Percentiles rank a stretch among this genome's conserved stretches.
Conservation (phyloP, 1,140 invertebrate species). For the Camponotus floridanus region DNA sequence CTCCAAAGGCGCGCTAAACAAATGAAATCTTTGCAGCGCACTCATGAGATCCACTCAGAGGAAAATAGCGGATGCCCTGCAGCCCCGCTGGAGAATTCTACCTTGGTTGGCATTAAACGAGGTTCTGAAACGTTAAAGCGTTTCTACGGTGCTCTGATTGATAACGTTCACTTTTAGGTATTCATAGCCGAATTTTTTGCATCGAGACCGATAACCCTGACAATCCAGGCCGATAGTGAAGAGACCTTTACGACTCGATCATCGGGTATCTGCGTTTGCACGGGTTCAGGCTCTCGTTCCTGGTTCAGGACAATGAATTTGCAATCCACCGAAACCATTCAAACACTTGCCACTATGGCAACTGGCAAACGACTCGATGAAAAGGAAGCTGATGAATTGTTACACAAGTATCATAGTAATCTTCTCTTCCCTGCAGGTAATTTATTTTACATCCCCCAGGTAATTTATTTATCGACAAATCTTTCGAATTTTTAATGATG, state of each 20-base stretch:
- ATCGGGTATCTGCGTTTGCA: constrained; percentile 96
- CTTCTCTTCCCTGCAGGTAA: constrained; percentile 65
- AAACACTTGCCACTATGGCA: constrained; percentile 56
- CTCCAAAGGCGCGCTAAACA: constrained; percentile 51
- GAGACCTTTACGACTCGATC: constrained; percentile 94
- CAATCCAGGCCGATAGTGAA: constrained; percentile 90
- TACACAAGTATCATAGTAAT: constrained; percentile 56
- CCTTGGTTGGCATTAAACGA: constrained; percentile 93
- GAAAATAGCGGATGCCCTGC: constrained; percentile 66
- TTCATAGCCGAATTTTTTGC: constrained; percentile 98
- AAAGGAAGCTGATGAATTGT: constrained; percentile 45
- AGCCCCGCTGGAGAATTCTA: constrained; percentile 78
- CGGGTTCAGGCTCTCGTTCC: constrained; percentile 97
- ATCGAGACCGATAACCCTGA: constrained; percentile 95
- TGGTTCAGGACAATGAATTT: constrained; percentile 96
- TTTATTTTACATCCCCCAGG: constrained; percentile 17
- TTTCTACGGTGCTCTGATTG: not conserved
- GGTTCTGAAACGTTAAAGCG: constrained; percentile 83
- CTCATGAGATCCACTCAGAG: constrained; percentile 61
- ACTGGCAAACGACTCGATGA: constrained; percentile 51
- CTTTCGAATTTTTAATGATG: not conserved
- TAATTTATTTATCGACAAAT: constrained; percentile 2
- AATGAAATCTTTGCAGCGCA: constrained; percentile 66
- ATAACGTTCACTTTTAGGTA: constrained; percentile 87
- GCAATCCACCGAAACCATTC: constrained; percentile 54